Base-by-base conservation (phyloP, 1,140 invertebrate species). In the Drosophila nasuta region DNA sequence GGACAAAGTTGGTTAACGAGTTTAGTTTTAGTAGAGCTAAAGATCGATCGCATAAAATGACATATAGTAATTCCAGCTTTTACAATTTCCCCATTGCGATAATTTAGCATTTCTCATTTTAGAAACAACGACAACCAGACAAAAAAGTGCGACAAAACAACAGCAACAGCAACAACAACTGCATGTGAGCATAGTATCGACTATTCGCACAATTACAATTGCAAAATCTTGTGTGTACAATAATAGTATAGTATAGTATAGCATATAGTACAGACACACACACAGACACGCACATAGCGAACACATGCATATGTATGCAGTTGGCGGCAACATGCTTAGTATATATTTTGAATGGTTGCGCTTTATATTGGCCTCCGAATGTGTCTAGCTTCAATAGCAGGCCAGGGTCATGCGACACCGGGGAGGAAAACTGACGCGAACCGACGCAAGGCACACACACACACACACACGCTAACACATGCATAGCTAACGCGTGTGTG, bases 351-450 rank as follows among this genome's bases (percentile, higher is more conserved):
- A 88, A 88, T 88, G 85, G 85, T 85, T 81, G 85, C 85, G 85
- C 85, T 89, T 88, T 89, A 82, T 89, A 89, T 89, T 82, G 75
- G 79, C 89, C 81, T 91, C 81, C 80, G 82, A 83, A 75, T 88
- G 81, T 82, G 88, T 91, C 81, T 91, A 85, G 88, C 88, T 91
- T 91, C 88, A 91, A 91, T 91, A 91, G 88, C 88, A 91, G 88
- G 88, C 88, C 88, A 91, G 88, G 88, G 88, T 91, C 88, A 91
- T 85, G 83, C 79, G 88, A 91, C 87, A 91, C 90, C 72, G 72
- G 82, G 87, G 87, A 87, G 87, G 87, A 91, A 91, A 89, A 88
- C 70, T 85, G 74, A 80, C 86, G 81, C 78, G 75, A 83, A 87
- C 77, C 80, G 79, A 78, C 75, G 80, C 76, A 75, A 82, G 68